Conservation (phyloP, 1,140 invertebrate genomes). For the Mercenaria mercenaria region DNA sequence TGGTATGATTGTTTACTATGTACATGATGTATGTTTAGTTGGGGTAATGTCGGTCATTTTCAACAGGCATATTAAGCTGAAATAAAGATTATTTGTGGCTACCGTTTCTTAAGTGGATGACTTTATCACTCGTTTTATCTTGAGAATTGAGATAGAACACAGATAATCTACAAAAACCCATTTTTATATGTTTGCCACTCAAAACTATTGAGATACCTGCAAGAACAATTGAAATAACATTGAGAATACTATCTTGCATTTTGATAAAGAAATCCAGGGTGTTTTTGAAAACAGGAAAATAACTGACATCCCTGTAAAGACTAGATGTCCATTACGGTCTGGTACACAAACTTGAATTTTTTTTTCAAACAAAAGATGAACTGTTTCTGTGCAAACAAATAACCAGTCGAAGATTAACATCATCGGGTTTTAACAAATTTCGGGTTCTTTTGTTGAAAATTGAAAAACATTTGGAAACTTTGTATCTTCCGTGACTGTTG, state of each 20-base stretch:
- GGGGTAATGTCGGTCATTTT: background rate
- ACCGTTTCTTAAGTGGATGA: slow-evolving; percentile 10
- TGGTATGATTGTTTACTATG: too few relatives aligned
- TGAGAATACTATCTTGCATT: slow-evolving; percentile 33
- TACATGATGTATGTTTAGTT: too few relatives aligned
- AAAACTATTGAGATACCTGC: background rate
- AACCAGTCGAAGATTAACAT: slow-evolving; percentile 50
- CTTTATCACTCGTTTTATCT: slow-evolving; percentile 16
- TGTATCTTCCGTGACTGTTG: slow-evolving; percentile 44
- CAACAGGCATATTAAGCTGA: background rate
- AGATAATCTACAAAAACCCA: slow-evolving; percentile 18
- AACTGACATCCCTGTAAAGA: slow-evolving; percentile 30
- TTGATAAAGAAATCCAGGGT: slow-evolving; percentile 35
- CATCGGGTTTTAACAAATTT: slow-evolving; percentile 42
- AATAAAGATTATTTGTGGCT: background rate
- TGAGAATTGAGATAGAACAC: background rate
- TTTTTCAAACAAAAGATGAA: slow-evolving; percentile 49
- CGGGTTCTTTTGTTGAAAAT: slow-evolving; percentile 55
- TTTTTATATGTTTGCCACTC: slow-evolving; percentile 42
- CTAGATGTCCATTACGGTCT: slow-evolving; percentile 8
- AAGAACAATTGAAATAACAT: slow-evolving; percentile 53
- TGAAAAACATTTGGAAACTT: slow-evolving; percentile 54
- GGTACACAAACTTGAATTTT: slow-evolving; percentile 18
- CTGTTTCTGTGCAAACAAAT: slow-evolving; percentile 47
- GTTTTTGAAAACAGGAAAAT: slow-evolving; percentile 42